phyloP scores from a whole-genome alignment of 2,888 invertebrate genomes.

The Agrochola lota region DNA sequence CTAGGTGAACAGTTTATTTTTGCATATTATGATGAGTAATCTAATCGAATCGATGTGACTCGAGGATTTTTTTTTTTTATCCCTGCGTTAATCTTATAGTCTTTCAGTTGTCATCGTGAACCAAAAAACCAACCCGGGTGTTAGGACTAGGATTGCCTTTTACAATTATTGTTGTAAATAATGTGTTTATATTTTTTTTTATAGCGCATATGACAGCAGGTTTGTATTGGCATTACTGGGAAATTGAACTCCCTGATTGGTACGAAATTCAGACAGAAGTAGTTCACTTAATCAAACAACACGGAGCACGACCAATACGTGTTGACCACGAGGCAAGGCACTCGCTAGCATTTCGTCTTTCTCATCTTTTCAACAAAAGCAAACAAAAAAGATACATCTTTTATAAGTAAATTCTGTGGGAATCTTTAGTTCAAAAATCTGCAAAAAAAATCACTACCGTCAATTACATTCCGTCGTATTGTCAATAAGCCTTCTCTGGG shows the following conservation, averaged over 20 bases:
- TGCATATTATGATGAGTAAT: neutral
- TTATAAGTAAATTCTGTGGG: neutral
- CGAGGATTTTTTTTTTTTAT: neutral
- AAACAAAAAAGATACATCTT: neutral
- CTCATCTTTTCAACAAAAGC: neutral
- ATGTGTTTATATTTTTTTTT: neutral
- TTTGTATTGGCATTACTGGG: slow-evolving; percentile 7
- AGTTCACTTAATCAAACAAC: neutral
- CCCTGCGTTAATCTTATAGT: neutral
- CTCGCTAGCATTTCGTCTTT: neutral
- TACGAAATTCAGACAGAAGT: neutral
- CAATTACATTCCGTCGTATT: neutral
- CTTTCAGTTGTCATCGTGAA: neutral
- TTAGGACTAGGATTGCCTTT: neutral
- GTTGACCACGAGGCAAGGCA: neutral
- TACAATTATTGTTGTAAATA: neutral
- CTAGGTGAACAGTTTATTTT: neutral
- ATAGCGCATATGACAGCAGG: neutral
- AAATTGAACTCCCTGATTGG: neutral
- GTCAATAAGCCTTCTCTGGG: neutral
- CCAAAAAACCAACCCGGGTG: neutral
- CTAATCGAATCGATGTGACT: neutral
- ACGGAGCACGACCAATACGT: neutral
- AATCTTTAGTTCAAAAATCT: slow-evolving; percentile 9
- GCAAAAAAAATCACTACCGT: slow-evolving; percentile 23